Percentiles rank a stretch among this genome's conserved stretches.
These are phyloP conservation scores for Pemphigus obesinymphae DNA, from an alignment of 1,140 invertebrate genomes.

Conservation along the genomic window DNA sequence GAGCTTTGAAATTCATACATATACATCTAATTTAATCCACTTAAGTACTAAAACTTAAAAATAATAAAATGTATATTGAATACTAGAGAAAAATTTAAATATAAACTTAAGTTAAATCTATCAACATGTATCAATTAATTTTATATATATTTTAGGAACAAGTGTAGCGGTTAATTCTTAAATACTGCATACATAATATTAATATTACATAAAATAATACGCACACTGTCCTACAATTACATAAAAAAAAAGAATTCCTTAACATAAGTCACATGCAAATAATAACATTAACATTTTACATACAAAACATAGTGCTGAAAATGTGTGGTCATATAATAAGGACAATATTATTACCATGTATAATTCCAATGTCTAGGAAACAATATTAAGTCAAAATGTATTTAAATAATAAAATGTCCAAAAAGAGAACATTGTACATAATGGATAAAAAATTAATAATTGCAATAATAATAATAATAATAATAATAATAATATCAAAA, in stretches of 20 bases:
- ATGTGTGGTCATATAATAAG: neutral
- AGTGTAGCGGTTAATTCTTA: constrained; percentile 40
- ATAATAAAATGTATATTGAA: constrained; percentile 33
- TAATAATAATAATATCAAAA: neutral
- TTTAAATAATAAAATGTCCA: too few species aligned
- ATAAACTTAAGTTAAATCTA: constrained; percentile 18
- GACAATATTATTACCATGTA: neutral
- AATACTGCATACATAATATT: constrained; percentile 41
- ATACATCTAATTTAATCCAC: neutral
- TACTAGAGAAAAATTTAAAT: neutral
- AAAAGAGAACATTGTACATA: too few species aligned
- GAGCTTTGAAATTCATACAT: constrained; percentile 35
- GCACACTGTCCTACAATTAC: constrained; percentile 39
- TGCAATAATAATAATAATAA: neutral
- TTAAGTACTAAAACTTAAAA: constrained; percentile 33
- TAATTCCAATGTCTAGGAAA: constrained; percentile 36
- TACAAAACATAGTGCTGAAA: neutral
- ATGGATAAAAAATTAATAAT: constrained; percentile 8
- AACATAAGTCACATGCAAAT: constrained; percentile 33
- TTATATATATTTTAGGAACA: constrained; percentile 31
- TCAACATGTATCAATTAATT: neutral
- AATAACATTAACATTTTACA: constrained; percentile 27
- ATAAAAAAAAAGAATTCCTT: constrained; percentile 22
- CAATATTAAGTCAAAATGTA: constrained; percentile 12
- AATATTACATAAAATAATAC: constrained; percentile 41